Percentiles rank a stretch among this genome's conserved stretches.
phyloP scores from a whole-genome alignment of 2,797 vertebrate genomes.

The Parauchenoglanis ngamensis region DNA sequence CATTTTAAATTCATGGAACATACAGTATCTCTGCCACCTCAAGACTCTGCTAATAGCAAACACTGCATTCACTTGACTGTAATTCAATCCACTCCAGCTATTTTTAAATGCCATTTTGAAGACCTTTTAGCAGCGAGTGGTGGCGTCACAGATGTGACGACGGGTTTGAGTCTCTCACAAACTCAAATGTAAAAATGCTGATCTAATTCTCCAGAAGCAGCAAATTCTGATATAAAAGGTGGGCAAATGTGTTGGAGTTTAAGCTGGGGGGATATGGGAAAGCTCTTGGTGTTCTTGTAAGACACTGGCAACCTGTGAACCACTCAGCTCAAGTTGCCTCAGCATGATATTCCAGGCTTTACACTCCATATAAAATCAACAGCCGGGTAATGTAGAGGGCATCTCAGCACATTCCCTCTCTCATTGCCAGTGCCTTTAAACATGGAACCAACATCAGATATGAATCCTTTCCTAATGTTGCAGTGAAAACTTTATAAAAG shows the following conservation, averaged over 20 bases:
- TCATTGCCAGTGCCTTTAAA: conserved; percentile 59
- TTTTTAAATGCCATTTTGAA: conserved; percentile 78
- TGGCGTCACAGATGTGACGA: conserved; percentile 64
- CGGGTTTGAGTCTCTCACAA: conserved; percentile 9
- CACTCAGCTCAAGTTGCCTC: conserved; percentile 57
- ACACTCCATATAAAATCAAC: conserved; percentile 71
- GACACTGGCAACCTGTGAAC: conserved; percentile 60
- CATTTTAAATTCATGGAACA: conserved; percentile 24
- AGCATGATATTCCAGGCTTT: conserved; percentile 62
- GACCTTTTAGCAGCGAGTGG: conserved; percentile 85
- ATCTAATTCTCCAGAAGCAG: conserved; percentile 44
- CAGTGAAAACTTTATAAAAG: conserved; percentile 19
- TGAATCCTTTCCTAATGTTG: neutral
- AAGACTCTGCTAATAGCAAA: conserved; percentile 70
- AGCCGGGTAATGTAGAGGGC: conserved; percentile 55
- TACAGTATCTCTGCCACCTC: conserved; percentile 55
- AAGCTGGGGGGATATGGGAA: conserved; percentile 20
- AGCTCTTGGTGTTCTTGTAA: conserved; percentile 46
- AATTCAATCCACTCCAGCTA: conserved; percentile 76
- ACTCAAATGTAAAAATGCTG: conserved; percentile 20
- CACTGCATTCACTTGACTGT: conserved; percentile 73
- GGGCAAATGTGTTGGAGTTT: conserved; percentile 7
- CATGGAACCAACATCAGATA: conserved; percentile 35
- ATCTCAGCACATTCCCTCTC: conserved; percentile 70
- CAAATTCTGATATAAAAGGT: conserved; percentile 45